Evolutionary conservation across 1,140 invertebrate genomes (phyloP).

Genomic region (Danaus melanippus): DNA sequence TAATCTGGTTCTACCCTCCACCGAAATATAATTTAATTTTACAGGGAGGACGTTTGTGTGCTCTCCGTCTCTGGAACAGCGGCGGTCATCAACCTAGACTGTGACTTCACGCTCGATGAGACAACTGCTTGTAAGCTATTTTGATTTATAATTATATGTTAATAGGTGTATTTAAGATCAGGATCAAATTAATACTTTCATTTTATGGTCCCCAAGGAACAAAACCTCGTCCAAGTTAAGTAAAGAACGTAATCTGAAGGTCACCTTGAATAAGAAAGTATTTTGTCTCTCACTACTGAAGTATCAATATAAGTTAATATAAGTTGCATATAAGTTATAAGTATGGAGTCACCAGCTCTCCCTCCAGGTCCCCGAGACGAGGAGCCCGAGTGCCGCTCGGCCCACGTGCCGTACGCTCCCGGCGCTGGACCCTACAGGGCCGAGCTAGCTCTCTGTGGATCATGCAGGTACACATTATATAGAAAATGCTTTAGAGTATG

Average conservation of each 20-base stretch:
- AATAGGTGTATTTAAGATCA: conserved; percentile 1
- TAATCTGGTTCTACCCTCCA: too few species aligned
- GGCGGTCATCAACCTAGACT: conserved; percentile 76
- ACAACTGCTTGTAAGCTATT: conserved; percentile 21
- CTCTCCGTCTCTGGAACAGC: conserved; percentile 95
- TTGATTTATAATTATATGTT: conserved; percentile 3
- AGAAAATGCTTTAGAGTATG: too few species aligned
- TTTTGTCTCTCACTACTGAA: too few species aligned
- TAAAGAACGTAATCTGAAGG: too few species aligned
- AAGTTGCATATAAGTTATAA: too few species aligned
- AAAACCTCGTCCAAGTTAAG: conserved; percentile 10
- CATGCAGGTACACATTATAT: conserved; percentile 74
- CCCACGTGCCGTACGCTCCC: conserved; percentile 54
- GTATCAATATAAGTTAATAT: too few species aligned
- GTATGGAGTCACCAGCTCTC: too few species aligned
- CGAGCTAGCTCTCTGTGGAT: conserved; percentile 74
- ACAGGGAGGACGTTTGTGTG: conserved; percentile 94
- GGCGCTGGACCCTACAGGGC: conserved; percentile 59
- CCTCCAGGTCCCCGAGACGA: conserved; percentile 7
- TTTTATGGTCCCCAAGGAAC: background rate
- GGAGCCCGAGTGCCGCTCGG: conserved; percentile 30
- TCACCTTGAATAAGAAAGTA: too few species aligned
- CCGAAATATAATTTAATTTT: conserved; percentile 7
- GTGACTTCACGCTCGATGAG: conserved; percentile 48
- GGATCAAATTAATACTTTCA: conserved; percentile 10